Base-by-base conservation (phyloP, 2,888 invertebrate genomes). In the Oscheius sp. region DNA sequence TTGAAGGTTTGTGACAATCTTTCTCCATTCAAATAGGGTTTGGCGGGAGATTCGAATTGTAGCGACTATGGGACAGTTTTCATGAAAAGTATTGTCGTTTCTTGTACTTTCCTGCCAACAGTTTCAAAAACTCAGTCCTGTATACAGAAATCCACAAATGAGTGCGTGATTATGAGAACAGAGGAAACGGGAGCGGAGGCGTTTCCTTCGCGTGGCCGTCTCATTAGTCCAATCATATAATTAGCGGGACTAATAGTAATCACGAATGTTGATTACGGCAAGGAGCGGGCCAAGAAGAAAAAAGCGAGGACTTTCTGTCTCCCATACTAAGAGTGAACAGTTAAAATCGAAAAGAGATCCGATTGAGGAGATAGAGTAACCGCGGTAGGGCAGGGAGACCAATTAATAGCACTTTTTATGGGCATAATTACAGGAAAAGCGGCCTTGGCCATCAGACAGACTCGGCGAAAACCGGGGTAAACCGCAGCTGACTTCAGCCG, bases 191-290 rank as follows among this genome's bases (percentile, higher is more conserved):
- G 9, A 32, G 55, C 32, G 47, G 48, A 63, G 63, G 48, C 63
- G 63, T 68, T 55, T 68, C 68, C 68, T 21, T n/a, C 55, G 53
- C 68, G 68, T 68, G 68, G 68, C 55, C 70, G 58, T 70, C 70
- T 70, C 70, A 70, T 70, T 70, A 70, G 58, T 48, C 58, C 70
- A 57, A 70, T 70, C 58, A 70, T 70, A 59, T 70, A 70, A 70
- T 70, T 70, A 70, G 70, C 59, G 68, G 55, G 70, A 70, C 70
- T 70, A 70, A 70, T 57, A 70, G 58, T 70, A 70, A 70, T 70
- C 70, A 70, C 70, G 59, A 70, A 59, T 57, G 58, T 48, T 70
- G 70, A 70, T 70, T 70, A 70, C 68, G 68, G 21, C 21, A 35
- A 50, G 51, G 63, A 47, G 33, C 7, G 51, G 13, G 65, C 21